Evolutionary conservation across 2,797 vertebrate species (phyloP).

Genomic region (Clamator glandarius): DNA sequence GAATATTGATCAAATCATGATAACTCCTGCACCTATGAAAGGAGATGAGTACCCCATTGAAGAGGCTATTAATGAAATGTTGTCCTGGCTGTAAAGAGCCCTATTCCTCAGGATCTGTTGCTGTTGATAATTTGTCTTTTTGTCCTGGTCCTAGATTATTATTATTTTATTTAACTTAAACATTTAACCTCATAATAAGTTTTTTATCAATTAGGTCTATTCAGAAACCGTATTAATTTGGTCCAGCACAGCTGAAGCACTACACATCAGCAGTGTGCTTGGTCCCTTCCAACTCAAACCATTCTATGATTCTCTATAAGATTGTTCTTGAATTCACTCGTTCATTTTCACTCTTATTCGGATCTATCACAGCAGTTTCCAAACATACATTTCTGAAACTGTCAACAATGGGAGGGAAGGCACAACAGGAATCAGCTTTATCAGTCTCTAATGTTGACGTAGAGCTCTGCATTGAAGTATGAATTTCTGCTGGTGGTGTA

Average conservation of each 20-base stretch:
- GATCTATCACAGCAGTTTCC: background rate
- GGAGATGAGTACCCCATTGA: background rate
- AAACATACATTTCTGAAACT: background rate
- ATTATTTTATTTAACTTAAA: background rate
- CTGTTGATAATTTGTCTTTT: background rate
- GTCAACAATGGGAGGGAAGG: accelerated
- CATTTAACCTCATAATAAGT: background rate
- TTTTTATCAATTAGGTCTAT: background rate
- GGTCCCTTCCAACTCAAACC: too few relatives aligned
- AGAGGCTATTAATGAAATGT: background rate
- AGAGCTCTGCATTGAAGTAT: background rate
- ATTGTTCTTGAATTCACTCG: background rate
- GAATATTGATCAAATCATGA: accelerated
- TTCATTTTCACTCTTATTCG: background rate
- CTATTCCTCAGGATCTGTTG: background rate
- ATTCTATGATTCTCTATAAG: too few relatives aligned
- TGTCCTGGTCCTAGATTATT: background rate
- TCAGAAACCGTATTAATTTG: background rate
- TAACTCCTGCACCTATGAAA: background rate
- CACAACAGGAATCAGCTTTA: background rate
- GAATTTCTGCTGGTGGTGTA: background rate
- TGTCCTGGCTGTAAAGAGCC: background rate
- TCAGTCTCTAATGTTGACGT: background rate
- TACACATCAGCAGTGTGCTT: background rate
- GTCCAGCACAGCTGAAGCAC: background rate